These are phyloP conservation scores for Alces alces DNA, from an alignment of 2,113 vertebrate genomes.

Conservation along the genomic window DNA sequence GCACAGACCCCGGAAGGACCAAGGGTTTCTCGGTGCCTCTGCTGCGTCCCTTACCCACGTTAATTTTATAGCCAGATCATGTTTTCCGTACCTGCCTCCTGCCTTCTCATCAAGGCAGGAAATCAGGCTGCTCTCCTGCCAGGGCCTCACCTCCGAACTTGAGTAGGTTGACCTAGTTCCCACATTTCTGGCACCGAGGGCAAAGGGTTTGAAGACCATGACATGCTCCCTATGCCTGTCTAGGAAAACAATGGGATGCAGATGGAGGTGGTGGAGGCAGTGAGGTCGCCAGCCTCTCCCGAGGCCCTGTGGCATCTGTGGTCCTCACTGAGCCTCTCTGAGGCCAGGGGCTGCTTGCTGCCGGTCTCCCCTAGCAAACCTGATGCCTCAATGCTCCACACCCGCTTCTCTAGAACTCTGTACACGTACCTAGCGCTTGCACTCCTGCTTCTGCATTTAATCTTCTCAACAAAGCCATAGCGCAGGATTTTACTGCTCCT, in stretches of 20 bases:
- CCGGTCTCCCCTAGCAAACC: background rate
- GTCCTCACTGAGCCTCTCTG: background rate
- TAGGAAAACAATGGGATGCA: background rate
- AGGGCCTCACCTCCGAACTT: background rate
- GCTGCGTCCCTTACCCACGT: background rate
- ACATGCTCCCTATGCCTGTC: accelerated
- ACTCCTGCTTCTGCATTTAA: slow-evolving; percentile 28
- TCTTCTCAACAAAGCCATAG: slow-evolving; percentile 12
- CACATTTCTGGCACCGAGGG: background rate
- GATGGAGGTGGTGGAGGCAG: background rate
- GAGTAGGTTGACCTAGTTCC: background rate
- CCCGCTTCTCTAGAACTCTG: slow-evolving; percentile 5
- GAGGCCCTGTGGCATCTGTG: background rate
- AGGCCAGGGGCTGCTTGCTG: background rate
- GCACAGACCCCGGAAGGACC: background rate
- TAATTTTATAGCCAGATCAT: background rate
- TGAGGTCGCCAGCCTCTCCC: background rate
- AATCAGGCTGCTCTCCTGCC: background rate
- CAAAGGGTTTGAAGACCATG: background rate
- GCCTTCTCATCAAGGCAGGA: background rate
- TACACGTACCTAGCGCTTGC: background rate
- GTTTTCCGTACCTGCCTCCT: background rate
- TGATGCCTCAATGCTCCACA: background rate
- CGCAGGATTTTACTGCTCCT: background rate
- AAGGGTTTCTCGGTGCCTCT: background rate